Percentiles rank a stretch among this genome's conserved stretches.
Conservation (phyloP, 2,113 vertebrate genomes). For the Maylandia zebra region DNA sequence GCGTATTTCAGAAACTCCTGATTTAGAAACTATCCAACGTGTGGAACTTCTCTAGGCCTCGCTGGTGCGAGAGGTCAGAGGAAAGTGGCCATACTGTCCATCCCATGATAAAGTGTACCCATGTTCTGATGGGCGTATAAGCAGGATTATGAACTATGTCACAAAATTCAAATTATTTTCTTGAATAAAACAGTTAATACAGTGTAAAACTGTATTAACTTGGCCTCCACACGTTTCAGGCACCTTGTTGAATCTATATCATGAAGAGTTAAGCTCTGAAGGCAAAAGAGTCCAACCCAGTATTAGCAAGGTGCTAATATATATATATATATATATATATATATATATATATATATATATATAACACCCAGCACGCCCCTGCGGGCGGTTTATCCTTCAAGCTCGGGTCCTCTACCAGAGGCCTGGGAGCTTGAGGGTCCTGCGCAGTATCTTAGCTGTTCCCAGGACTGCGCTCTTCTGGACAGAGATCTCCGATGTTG, state of each 20-base stretch:
- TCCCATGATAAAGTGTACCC: neutral
- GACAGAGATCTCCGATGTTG: too few relatives aligned
- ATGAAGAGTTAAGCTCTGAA: neutral
- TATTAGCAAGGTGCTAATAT: neutral
- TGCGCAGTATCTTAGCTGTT: too few relatives aligned
- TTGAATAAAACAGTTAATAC: neutral
- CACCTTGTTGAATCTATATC: neutral
- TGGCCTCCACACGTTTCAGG: neutral
- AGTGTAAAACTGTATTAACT: neutral
- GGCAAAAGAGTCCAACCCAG: neutral
- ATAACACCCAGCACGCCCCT: too few relatives aligned
- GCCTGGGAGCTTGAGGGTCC: too few relatives aligned
- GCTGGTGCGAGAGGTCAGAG: neutral
- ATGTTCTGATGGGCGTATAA: neutral
- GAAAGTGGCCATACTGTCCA: neutral
- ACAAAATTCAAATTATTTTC: neutral
- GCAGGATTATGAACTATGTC: neutral
- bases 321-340: too few relatives aligned
- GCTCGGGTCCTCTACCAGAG: too few relatives aligned
- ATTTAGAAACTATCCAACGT: neutral
- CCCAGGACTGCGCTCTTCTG: too few relatives aligned
- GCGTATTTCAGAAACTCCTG: neutral
- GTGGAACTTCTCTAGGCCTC: neutral
- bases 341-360: too few relatives aligned
- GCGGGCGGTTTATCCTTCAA: too few relatives aligned